phyloP scores from a whole-genome alignment of 2,888 invertebrate species.

The Phlogophora meticulosa region DNA sequence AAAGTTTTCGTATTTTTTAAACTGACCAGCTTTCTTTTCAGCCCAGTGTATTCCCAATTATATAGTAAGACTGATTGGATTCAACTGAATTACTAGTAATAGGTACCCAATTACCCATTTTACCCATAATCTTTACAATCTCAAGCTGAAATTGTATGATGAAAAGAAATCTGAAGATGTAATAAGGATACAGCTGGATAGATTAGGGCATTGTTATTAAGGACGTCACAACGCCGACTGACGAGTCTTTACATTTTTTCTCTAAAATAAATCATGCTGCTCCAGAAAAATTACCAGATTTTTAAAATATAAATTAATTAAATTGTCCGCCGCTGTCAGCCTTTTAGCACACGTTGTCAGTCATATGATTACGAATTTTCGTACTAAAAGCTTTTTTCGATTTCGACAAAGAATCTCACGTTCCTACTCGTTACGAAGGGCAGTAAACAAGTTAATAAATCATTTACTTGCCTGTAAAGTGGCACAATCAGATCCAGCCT shows the following conservation, averaged over 20 bases:
- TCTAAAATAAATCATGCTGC: neutral
- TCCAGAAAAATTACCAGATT: neutral
- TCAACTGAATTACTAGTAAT: constrained; percentile 6
- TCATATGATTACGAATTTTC: neutral
- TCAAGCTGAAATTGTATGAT: neutral
- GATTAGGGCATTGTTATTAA: constrained; percentile 1
- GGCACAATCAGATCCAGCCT: too few species aligned
- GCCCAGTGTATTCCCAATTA: too few species aligned
- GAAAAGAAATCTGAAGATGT: neutral
- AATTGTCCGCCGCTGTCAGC: constrained; percentile 16
- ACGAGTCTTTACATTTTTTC: constrained; percentile 8
- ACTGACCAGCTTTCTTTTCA: too few species aligned
- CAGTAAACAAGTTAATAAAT: neutral
- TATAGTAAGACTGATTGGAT: constrained; percentile 5
- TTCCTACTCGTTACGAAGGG: too few species aligned
- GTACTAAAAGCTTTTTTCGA: neutral
- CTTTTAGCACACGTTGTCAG: constrained; percentile 15
- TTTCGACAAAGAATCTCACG: too few species aligned
- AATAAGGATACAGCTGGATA: neutral
- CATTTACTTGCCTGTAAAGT: neutral
- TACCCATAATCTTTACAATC: neutral
- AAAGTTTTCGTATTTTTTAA: too few species aligned
- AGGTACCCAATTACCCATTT: too few species aligned
- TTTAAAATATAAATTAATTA: constrained; percentile 9
- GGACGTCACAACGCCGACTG: neutral